Evolutionary conservation across 2,113 vertebrate species (phyloP), one percentile per base, ranked within the genome.

Genomic region (Cyanoderma ruficeps): DNA sequence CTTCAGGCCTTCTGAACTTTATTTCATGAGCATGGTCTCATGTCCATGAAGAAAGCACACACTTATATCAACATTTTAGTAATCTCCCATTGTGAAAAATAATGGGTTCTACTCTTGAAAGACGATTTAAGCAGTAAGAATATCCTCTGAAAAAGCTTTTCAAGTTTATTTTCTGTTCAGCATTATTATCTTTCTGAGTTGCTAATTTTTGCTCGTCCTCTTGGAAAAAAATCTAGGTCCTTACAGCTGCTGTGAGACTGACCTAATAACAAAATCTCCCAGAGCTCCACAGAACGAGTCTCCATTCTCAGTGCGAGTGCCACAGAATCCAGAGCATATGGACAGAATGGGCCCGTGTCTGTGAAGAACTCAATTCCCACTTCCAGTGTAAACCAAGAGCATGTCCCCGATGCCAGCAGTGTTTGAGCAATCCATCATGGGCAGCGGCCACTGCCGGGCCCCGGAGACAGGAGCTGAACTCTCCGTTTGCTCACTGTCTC

Each of bases 11-110:
- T 84, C 8, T 37, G 18, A 94, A 70, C 33, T 82, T 15, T 18
- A 50, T 70, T 69, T 77, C 50, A 46, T 24, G 7, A 37, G 15
- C 50, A 82, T 2, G 30, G 41, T 14, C 31, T 65, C 50, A 13
- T 4, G 13, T 13, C 53, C 13, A 11, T 2, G 15, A 85, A 64
- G 65, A 83, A 87, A 71, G 33, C 7, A 39, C 0, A 0, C 0
- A 0, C 5, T 7, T 59, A 2, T 11, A n/a, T 5, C 0, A 0
- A 60, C 21, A 46, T 30, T 61, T 67, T 30, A 90, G 37, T 77
- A 30, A 72, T 10, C 80, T 76, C 15, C 33, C 4, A 11, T 7
- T 56, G 20, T 41, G 49, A 57, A 27, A 86, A 84, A 69, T 64
- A 69, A 9, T 7, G 22, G 3, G 5, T 12, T 31, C 47, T 65